These are phyloP conservation scores for Oryzias celebensis DNA, from an alignment of 2,113 vertebrate species.

Conservation along the genomic window DNA sequence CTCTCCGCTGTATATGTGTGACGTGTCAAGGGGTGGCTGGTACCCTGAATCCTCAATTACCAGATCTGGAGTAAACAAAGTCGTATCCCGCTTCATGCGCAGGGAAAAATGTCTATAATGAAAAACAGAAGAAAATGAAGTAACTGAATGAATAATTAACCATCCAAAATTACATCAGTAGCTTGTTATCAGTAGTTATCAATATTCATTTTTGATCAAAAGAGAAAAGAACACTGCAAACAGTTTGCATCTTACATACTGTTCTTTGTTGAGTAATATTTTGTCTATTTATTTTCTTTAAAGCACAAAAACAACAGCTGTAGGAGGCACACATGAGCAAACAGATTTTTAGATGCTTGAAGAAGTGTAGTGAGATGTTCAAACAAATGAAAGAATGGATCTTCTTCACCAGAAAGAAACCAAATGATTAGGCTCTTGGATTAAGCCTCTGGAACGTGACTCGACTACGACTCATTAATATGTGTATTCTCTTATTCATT, in stretches of 20 bases:
- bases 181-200: too few relatives aligned
- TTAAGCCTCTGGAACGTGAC: not conserved
- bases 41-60: constrained; percentile 87
- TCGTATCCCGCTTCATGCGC: constrained; percentile 90
- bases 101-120: constrained; percentile 89
- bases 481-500: too few relatives aligned
- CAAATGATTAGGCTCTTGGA: not conserved
- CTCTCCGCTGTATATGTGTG: constrained; percentile 96
- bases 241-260: not conserved
- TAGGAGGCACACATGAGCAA: constrained; percentile 52
- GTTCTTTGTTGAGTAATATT: not conserved
- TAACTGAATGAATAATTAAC: constrained; percentile 4
- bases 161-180: not conserved
- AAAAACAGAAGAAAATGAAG: constrained; percentile 21
- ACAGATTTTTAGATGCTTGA: constrained; percentile 4
- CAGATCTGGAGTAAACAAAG: constrained; percentile 89
- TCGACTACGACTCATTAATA: too few relatives aligned
- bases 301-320: too few relatives aligned
- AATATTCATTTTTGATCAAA: not conserved
- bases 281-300: not conserved
- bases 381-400: not conserved
- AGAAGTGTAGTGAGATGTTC: not conserved
- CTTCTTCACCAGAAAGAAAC: not conserved
- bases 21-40: constrained; percentile 85
- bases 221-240: constrained; percentile 3